Evolutionary conservation across 1,140 invertebrate species (phyloP), one percentile per base, ranked within the genome.

Genomic region (Anthonomus grandis): DNA sequence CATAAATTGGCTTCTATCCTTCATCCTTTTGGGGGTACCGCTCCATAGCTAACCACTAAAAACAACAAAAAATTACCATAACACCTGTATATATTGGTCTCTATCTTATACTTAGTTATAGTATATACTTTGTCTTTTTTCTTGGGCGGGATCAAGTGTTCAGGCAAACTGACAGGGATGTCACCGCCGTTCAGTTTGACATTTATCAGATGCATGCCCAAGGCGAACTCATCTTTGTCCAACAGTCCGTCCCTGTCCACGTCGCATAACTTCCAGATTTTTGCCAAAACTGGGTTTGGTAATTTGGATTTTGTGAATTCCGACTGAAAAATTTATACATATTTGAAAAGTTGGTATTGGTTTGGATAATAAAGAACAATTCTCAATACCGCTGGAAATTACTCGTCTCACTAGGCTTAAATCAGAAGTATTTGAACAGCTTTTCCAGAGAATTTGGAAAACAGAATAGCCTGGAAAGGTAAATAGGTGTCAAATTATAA

Each of bases 251-350:
- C 97, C 63, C 87, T 87, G 75, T 99, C 97, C 27, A 98, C 83
- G 76, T 99, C 97, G 0, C 96, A 84, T 25, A 99, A 76, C 72
- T 95, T 97, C 95, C 96, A 99, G 63, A 97, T 91, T 78, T 98
- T 99, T 24, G 93, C 93, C 53, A 99, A 82, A 8, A 98, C 92
- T 13, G 87, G 87, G 75, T 98, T 98, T 0, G 97, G 97, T 59
- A 99, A 79, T 78, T 98, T 98, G 3, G 95, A 98, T 77, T 97
- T 98, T 36, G 98, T 83, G 87, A 99, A 93, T 78, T 98, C 93
- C 17, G 84, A 82, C 57, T 59, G 18, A 3, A 18, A 2, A 22
- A 12, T 10, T n/a, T n/a, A n/a, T n/a, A n/a, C n/a, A n/a, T 10
- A 10, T 17, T 45, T 45, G 21, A 45, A 22, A n/a, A n/a, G n/a